These are phyloP conservation scores for Vollenhovia emeryi DNA, from an alignment of 1,140 invertebrate genomes.

Conservation along the genomic window DNA sequence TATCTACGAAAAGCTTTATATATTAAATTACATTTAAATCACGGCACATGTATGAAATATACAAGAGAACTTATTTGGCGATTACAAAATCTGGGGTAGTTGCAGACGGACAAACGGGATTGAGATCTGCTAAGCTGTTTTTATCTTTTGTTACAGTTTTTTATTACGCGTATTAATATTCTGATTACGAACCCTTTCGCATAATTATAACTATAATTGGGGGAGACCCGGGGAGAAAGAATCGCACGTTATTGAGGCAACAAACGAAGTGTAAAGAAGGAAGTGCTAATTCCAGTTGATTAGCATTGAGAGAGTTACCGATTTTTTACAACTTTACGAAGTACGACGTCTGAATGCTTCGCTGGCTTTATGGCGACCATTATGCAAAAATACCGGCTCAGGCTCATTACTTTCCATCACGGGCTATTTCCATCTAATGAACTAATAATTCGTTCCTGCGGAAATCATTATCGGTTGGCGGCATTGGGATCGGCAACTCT, in stretches of 20 bases:
- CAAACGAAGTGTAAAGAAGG: conserved; percentile 59
- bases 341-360: conserved; percentile 51
- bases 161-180: neutral
- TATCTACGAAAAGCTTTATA: neutral
- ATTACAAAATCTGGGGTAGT: neutral
- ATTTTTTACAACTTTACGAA: conserved; percentile 67
- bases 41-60: neutral
- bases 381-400: conserved; percentile 69
- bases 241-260: conserved; percentile 31
- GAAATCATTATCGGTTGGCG: conserved; percentile 67
- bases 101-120: neutral
- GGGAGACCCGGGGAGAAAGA: neutral
- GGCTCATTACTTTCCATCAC: conserved; percentile 69
- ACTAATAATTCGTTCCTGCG: conserved; percentile 71
- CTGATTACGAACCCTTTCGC: neutral
- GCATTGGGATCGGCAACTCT: conserved; percentile 20
- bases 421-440: conserved; percentile 63
- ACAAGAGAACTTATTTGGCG: neutral
- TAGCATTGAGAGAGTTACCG: conserved; percentile 55
- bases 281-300: conserved; percentile 65
- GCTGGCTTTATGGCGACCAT: conserved; percentile 68
- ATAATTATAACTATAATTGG: conserved; percentile 23
- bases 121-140: neutral
- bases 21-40: neutral
- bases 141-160: neutral